Conservation (phyloP, 2,113 vertebrate genomes). For the Toxotes chatareus region DNA sequence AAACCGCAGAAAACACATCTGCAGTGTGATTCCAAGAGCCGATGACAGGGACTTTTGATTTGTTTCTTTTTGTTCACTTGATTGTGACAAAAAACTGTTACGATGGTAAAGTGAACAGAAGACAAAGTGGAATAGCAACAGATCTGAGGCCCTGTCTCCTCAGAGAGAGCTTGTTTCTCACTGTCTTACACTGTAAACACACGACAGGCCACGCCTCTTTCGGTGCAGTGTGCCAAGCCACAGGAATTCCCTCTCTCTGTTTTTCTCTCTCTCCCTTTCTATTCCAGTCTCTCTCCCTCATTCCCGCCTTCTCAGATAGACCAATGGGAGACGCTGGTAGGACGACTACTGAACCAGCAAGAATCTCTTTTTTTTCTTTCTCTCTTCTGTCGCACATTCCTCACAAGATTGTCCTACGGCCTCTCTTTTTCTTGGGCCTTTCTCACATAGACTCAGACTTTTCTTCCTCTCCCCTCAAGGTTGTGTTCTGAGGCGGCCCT, state of each 20-base stretch:
- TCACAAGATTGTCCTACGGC: constrained; percentile 35
- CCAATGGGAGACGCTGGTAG: constrained; percentile 74
- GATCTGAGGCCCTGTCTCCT: constrained; percentile 66
- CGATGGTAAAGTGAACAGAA: constrained; percentile 41
- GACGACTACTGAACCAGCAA: constrained; percentile 66
- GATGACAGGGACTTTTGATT: constrained; percentile 27
- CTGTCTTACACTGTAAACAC: constrained; percentile 80
- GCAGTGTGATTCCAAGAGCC: not conserved
- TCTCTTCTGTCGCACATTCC: constrained; percentile 65
- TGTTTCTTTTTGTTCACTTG: constrained; percentile 54
- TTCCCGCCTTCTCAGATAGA: constrained; percentile 79
- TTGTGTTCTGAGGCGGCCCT: constrained; percentile 31
- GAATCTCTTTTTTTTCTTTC: constrained; percentile 53
- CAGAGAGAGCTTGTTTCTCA: constrained; percentile 78
- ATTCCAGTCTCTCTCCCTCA: constrained; percentile 75
- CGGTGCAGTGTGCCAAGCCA: constrained; percentile 79
- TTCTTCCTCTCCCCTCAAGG: constrained; percentile 4
- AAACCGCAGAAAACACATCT: constrained; percentile 1
- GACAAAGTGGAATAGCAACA: constrained; percentile 60
- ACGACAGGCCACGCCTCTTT: constrained; percentile 79
- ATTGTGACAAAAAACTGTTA: constrained; percentile 50
- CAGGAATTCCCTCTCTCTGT: constrained; percentile 83
- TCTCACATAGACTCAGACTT: constrained; percentile 35
- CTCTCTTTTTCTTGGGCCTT: constrained; percentile 15
- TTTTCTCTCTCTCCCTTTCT: constrained; percentile 73